These are phyloP conservation scores for Salvelinus alpinus DNA, from an alignment of 2,113 vertebrate genomes.

Conservation along the genomic window DNA sequence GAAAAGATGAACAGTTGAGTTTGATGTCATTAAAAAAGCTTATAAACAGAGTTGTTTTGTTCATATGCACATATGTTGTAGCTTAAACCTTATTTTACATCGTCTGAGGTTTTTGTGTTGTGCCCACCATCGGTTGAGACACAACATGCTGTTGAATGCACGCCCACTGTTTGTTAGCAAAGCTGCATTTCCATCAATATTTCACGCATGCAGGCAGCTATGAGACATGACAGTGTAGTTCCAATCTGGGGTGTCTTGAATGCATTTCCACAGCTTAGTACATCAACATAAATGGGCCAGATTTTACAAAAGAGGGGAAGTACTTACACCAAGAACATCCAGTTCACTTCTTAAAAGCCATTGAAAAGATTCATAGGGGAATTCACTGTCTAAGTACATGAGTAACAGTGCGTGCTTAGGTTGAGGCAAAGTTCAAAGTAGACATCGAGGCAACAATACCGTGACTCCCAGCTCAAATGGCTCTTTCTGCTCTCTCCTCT, in stretches of 20 bases:
- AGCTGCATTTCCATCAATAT: background rate
- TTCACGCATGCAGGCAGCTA: background rate
- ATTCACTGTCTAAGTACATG: background rate
- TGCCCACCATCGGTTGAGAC: too few relatives aligned
- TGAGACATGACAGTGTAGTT: background rate
- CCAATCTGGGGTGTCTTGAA: background rate
- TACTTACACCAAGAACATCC: background rate
- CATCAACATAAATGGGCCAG: background rate
- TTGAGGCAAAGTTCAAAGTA: background rate
- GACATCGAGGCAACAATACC: background rate
- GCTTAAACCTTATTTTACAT: too few relatives aligned
- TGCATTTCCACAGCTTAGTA: background rate
- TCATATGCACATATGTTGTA: too few relatives aligned
- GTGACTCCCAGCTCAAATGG: background rate
- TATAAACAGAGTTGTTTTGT: too few relatives aligned
- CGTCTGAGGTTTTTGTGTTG: too few relatives aligned
- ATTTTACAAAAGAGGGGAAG: background rate
- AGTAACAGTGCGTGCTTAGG: background rate
- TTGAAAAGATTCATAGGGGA: slow-evolving; percentile 1
- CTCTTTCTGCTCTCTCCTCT: background rate
- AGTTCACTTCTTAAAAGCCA: background rate
- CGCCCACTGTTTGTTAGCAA: background rate
- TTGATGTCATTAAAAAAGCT: too few relatives aligned
- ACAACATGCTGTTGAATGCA: too few relatives aligned
- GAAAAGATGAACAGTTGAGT: too few relatives aligned